These are phyloP conservation scores for Chrysoperla carnea DNA, from an alignment of 1,140 invertebrate species.

Conservation along the genomic window DNA sequence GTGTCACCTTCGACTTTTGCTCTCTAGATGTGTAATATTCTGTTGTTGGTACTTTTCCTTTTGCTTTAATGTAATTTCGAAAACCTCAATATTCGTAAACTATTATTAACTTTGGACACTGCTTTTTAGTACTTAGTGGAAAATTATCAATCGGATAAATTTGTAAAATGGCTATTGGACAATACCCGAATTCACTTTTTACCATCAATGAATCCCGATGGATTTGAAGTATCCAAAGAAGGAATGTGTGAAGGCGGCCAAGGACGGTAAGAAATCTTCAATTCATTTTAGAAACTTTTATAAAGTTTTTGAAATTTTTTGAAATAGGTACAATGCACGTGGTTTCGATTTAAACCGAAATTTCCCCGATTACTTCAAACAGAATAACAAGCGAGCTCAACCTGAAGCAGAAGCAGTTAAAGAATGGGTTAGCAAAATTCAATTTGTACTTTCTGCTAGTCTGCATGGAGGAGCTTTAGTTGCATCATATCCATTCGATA, in stretches of 20 bases:
- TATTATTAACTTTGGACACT: too few relatives aligned
- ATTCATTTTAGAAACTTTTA: not conserved
- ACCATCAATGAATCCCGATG: slow-evolving; percentile 86
- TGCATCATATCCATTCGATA: slow-evolving; percentile 84
- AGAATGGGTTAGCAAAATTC: slow-evolving; percentile 80
- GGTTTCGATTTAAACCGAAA: slow-evolving; percentile 83
- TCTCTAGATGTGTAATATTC: too few relatives aligned
- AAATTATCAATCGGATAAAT: slow-evolving; percentile 59
- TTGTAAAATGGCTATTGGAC: slow-evolving; percentile 70
- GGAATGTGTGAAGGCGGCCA: slow-evolving; percentile 71
- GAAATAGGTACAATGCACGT: slow-evolving; percentile 60
- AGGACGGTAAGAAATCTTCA: slow-evolving; percentile 42
- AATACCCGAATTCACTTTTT: slow-evolving; percentile 83
- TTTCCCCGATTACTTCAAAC: slow-evolving; percentile 84
- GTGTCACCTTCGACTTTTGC: too few relatives aligned
- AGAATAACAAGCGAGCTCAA: slow-evolving; percentile 67
- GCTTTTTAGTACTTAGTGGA: slow-evolving; percentile 57
- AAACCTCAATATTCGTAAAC: too few relatives aligned
- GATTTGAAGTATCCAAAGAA: slow-evolving; percentile 71
- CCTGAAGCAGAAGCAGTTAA: slow-evolving; percentile 91
- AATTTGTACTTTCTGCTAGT: slow-evolving; percentile 81
- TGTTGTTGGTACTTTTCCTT: too few relatives aligned
- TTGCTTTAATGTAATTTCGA: too few relatives aligned
- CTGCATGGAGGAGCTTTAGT: slow-evolving; percentile 84
- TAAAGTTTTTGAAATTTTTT: not conserved